Conservation (phyloP, 2,888 invertebrate genomes). For the Hypselothyrea guttata region DNA sequence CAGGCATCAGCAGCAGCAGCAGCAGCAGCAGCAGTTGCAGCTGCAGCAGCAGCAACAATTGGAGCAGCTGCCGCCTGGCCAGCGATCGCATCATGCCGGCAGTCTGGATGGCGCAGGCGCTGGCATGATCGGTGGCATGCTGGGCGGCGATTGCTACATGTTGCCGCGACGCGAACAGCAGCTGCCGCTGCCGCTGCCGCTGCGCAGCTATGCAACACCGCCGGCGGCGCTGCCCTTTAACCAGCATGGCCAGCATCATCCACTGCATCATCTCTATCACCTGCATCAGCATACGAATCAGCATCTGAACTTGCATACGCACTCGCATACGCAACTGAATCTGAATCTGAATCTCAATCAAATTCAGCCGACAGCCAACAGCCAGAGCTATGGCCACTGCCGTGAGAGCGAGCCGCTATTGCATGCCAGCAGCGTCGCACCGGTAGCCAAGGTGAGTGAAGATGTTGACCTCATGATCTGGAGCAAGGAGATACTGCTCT, state of each 20-base stretch:
- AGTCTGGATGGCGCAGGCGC: conserved; percentile 30
- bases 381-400: conserved; percentile 80
- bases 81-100: conserved; percentile 40
- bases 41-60: conserved; percentile 48
- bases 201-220: conserved; percentile 58
- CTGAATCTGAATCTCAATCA: conserved; percentile 41
- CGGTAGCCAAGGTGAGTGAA: conserved; percentile 82
- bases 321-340: conserved; percentile 44
- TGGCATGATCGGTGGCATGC: conserved; percentile 42
- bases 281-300: conserved; percentile 42
- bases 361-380: conserved; percentile 66
- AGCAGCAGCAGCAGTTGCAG: conserved; percentile 48
- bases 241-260: conserved; percentile 67
- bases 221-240: conserved; percentile 59
- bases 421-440: conserved; percentile 80
- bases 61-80: conserved; percentile 54
- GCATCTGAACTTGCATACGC: conserved; percentile 47
- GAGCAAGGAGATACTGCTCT: conserved; percentile 75
- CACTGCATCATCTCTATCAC: conserved; percentile 61
- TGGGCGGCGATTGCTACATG: conserved; percentile 62
- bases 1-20: conserved; percentile 65
- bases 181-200: conserved; percentile 18
- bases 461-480: conserved; percentile 66
- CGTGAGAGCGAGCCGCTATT: conserved; percentile 82
- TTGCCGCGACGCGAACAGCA: conserved; percentile 57